These are phyloP conservation scores for Drosophila austrosaltans DNA, from an alignment of 2,888 invertebrate species.

Conservation along the genomic window DNA sequence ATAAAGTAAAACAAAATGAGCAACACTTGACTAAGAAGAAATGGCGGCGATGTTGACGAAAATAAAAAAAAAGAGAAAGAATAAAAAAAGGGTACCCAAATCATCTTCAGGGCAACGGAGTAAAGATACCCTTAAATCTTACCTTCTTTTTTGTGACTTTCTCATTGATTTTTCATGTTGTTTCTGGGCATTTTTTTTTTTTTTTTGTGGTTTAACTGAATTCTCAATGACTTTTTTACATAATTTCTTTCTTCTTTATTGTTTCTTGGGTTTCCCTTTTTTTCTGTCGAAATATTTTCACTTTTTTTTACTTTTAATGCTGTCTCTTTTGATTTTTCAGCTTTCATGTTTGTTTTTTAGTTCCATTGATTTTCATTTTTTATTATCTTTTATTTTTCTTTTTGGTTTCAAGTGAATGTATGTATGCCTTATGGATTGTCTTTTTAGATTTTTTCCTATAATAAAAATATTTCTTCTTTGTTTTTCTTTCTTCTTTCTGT, in stretches of 20 bases:
- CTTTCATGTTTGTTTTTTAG: not conserved
- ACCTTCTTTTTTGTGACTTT: conserved; percentile 9
- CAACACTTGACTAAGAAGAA: conserved; percentile 43
- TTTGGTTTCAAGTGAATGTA: no score
- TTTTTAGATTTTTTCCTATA: no score
- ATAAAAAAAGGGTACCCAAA: not conserved
- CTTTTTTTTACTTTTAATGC: not conserved
- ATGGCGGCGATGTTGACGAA: conserved; percentile 10
- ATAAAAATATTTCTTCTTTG: no score
- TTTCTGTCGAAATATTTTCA: not conserved
- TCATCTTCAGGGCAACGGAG: not conserved
- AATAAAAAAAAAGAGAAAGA: conserved; percentile 17
- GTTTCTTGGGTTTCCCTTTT: not conserved
- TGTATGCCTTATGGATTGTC: no score
- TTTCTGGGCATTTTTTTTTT: not conserved
- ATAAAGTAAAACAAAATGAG: conserved; percentile 56
- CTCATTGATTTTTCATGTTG: not conserved
- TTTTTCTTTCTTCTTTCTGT: no score
- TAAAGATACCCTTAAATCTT: conserved; percentile 17
- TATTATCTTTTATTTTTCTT: not conserved
- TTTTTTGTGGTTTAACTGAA: not conserved
- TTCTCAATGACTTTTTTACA: conserved; percentile 2
- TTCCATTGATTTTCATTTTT: not conserved
- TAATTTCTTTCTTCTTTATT: not conserved
- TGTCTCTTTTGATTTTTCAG: not conserved